Conservation (phyloP, 2,797 vertebrate genomes). For the Squalus acanthias region DNA sequence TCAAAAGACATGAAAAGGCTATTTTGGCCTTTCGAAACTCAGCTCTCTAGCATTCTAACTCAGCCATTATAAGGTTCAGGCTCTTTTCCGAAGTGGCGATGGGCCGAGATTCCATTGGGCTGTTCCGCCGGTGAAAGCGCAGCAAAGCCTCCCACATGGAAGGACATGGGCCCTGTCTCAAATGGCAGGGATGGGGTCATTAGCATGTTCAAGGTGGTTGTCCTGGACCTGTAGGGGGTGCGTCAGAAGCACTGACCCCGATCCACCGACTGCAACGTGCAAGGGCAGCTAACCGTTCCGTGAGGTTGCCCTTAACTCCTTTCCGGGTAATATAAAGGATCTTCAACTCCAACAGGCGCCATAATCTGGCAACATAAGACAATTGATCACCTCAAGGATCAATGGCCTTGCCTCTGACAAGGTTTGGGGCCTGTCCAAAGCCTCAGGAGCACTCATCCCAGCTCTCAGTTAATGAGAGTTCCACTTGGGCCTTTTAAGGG, state of each 20-base stretch:
- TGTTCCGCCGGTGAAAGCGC: background rate
- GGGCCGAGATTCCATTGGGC: background rate
- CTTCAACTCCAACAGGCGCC: background rate
- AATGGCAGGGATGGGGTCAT: background rate
- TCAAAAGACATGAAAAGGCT: background rate
- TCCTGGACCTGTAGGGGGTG: background rate
- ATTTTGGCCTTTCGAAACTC: background rate
- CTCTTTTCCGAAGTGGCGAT: background rate
- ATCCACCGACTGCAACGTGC: background rate
- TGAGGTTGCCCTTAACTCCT: background rate
- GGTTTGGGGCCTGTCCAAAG: background rate
- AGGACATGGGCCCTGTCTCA: too few relatives aligned
- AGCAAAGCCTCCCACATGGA: background rate
- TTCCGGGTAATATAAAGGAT: background rate
- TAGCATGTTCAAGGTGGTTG: background rate
- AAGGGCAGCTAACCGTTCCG: background rate
- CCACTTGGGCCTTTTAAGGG: background rate
- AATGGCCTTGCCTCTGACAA: background rate
- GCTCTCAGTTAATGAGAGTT: background rate
- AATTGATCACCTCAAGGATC: background rate
- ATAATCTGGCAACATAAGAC: background rate
- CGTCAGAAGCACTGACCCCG: background rate
- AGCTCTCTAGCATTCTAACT: background rate
- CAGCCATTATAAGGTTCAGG: background rate
- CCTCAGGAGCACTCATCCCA: background rate